Percentiles rank a stretch among this genome's conserved stretches.
Conservation (phyloP, 2,888 invertebrate species). For the Cephus runcator region DNA sequence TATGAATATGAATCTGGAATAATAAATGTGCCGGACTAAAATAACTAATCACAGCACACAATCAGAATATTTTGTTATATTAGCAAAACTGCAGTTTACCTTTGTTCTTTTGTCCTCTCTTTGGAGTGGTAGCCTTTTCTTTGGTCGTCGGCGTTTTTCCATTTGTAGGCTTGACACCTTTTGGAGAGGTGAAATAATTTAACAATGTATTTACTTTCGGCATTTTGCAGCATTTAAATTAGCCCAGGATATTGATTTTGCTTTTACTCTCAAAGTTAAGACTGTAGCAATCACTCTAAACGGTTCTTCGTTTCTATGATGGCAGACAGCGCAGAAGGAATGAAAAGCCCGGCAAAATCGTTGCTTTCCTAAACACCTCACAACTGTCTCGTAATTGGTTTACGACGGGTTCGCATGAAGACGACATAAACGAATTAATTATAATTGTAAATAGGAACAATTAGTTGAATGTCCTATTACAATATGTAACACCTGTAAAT, state of each 20-base stretch:
- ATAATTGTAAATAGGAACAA: no score
- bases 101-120: conserved; percentile 25
- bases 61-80: neutral
- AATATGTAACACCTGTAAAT: no score
- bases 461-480: no score
- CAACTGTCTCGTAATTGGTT: no score
- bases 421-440: no score
- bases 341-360: no score
- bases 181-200: conserved; percentile 73
- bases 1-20: neutral
- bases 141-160: conserved; percentile 17
- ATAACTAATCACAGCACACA: neutral
- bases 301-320: no score
- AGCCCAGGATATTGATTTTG: no score
- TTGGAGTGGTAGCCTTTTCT: conserved; percentile 21
- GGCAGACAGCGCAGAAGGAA: neutral
- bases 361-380: no score
- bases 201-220: conserved; percentile 72
- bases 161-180: conserved; percentile 32
- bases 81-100: conserved; percentile 17
- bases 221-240: conserved; percentile 21
- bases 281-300: no score
- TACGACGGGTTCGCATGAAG: no score
- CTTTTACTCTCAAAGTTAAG: no score
- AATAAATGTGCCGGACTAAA: neutral